Evolutionary conservation across 53 echinoderm and acorn worm species (phyloP), one percentile per base, ranked within the genome.

Genomic region (Patiria pectinifera): DNA sequence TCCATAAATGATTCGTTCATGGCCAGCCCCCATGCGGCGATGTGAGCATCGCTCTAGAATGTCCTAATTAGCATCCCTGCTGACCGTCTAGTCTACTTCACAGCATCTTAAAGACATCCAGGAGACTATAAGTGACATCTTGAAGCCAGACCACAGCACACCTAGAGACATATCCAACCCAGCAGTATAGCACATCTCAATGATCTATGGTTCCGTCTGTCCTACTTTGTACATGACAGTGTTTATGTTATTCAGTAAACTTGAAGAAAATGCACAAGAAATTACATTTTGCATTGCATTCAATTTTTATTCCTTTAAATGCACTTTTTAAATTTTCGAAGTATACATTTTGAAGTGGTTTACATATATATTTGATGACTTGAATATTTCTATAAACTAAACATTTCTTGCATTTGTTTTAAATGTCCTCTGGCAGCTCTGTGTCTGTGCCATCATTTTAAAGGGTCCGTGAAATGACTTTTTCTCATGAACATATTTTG

Each of bases 121-220:
- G 74, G 74, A 74, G 74, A 74, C 74, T 4, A 35, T 35, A 23
- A 24, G 15, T 16, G 66, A 74, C 74, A 74, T 74, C 74, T 74
- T 23, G 24, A 74, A 74, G 24, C 66, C 19, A 16, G 35, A 60
- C 60, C 60, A 60, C 60, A 60, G 3, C 21, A 21, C 70, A 21
- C 70, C 70, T 70, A 21, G 4, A 16, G 70, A 21, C 74, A 23
- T 74, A 21, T 21, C 24, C 13, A 74, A 18, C 74, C 2, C 24
- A 74, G 74, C 74, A 74, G 74, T 66, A 66, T 66, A 74, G 22
- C 74, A n/a, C 24, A 74, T 74, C 25, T 74, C 66, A 66, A 66
- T 3, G 13, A 66, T 66, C 19, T 16, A 66, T 66, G 3, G 3
- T 11, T 66, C 15, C 3, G 19, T 2, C 66, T 66, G 66, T 2